These are phyloP conservation scores for Drosophila mauritiana DNA, from an alignment of 1,140 invertebrate species.

Conservation along the genomic window DNA sequence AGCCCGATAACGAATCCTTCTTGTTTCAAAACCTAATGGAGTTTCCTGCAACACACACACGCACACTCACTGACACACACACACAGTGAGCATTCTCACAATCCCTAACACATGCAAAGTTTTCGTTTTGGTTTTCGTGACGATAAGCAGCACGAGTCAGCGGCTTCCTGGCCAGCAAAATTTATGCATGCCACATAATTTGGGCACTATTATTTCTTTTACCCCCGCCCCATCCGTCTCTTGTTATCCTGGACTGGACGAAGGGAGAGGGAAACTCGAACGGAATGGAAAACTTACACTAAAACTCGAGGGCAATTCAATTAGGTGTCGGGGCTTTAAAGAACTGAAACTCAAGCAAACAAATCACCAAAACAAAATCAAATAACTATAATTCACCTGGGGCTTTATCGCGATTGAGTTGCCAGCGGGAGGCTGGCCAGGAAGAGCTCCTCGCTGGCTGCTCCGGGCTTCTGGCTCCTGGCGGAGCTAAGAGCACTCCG, in stretches of 20 bases:
- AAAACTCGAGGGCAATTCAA: constrained; percentile 67
- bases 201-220: constrained; percentile 71
- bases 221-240: not conserved
- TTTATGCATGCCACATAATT: constrained; percentile 81
- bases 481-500: constrained; percentile 57
- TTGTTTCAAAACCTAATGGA: constrained; percentile 68
- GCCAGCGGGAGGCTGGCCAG: constrained; percentile 35
- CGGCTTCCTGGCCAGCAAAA: constrained; percentile 71
- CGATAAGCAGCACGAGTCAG: constrained; percentile 74
- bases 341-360: constrained; percentile 58
- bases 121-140: constrained; percentile 69
- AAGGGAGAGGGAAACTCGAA: not conserved
- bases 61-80: not conserved
- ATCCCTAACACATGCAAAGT: constrained; percentile 54
- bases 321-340: constrained; percentile 74
- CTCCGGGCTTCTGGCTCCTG: not conserved
- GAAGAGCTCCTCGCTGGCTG: constrained; percentile 15
- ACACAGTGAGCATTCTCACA: not conserved
- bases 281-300: constrained; percentile 34
- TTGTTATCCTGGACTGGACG: constrained; percentile 4
- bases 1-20: constrained; percentile 7
- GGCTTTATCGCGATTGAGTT: constrained; percentile 80
- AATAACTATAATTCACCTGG: constrained; percentile 82
- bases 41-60: constrained; percentile 43
- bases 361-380: constrained; percentile 80